Percentiles rank a stretch among this genome's conserved stretches.
These are phyloP conservation scores for Ennomos fuscantarius DNA, from an alignment of 2,888 invertebrate species.

Conservation along the genomic window DNA sequence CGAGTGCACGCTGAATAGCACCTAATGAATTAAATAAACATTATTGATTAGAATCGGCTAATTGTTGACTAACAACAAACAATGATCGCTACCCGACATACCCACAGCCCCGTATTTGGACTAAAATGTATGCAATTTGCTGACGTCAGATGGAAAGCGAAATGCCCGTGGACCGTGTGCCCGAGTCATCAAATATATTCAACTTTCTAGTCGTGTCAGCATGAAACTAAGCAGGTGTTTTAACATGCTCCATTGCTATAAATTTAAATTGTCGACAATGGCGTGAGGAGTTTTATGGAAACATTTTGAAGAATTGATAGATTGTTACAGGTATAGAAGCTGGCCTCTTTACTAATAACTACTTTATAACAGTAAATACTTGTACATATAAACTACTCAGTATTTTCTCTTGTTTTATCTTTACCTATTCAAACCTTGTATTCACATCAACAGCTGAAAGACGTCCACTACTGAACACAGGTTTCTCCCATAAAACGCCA, in stretches of 20 bases:
- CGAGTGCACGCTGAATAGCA: background rate
- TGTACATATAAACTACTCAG: no score
- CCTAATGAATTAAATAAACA: background rate
- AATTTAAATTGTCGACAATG: constrained; percentile 25
- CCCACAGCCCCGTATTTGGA: constrained; percentile 29
- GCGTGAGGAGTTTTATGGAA: background rate
- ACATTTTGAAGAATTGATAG: background rate
- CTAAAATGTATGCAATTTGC: constrained; percentile 39
- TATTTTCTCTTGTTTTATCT: no score
- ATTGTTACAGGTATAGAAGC: no score
- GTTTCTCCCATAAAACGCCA: no score
- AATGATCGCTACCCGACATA: constrained; percentile 12
- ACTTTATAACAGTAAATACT: no score
- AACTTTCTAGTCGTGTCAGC: constrained; percentile 41
- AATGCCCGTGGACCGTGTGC: constrained; percentile 36
- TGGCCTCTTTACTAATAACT: no score
- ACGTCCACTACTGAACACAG: no score
- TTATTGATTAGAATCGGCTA: constrained; percentile 1
- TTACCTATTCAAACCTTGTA: no score
- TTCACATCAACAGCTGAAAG: no score
- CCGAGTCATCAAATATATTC: constrained; percentile 42
- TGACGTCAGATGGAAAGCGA: constrained; percentile 37
- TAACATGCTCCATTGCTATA: constrained; percentile 17
- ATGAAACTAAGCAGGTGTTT: constrained; percentile 39
- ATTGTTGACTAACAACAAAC: constrained; percentile 6